Base-by-base conservation (phyloP, 2,113 vertebrate species). In the Asarcornis scutulata region DNA sequence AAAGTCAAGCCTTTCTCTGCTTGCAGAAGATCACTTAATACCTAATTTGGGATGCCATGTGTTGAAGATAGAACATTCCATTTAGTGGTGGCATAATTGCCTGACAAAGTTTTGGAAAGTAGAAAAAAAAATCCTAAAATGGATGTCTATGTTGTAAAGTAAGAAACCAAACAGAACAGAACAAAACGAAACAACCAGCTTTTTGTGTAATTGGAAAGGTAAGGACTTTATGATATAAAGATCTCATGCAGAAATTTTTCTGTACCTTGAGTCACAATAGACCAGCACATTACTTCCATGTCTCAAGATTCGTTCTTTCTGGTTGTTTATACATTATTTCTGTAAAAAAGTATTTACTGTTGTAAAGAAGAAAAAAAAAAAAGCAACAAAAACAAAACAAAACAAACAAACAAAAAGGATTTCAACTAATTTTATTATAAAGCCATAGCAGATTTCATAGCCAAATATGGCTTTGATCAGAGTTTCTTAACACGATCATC, bases 51-150 rank as follows among this genome's bases (percentile, higher is more conserved):
- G 46, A 84, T 86, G 32, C 23, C 31, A 40, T 34, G 66, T 67
- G 56, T 74, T 84, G 27, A 75, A 89, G 66, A 63, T 27, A 68
- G 63, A 94, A 42, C 22, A 26, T 13, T 56, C 7, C 7, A 2
- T 78, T 92, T 92, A 82, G 25, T 34, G 78, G 52, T 74, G 52
- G 16, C 26, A 71, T 15, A 92, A 94, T 6, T 63, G 63, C 79
- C 59, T 69, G 8, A 76, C 5, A 32, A 87, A 64, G 32, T 68
- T 84, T 82, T 56, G 32, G 27, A 31, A 86, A 84, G 18, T 25
- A 80, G 66, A 78, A 62, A 69, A 67, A 50, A 50, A 44, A 38
- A 29, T 38, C 6, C 17, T 83, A 58, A 58, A 52, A 50, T 64
- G 13, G 2, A 2, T 80, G 11, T 64, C 36, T 56, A 55, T 58